Evolutionary conservation across 2,797 vertebrate species (phyloP), one percentile per base, ranked within the genome.

Genomic region (Pygocentrus nattereri): DNA sequence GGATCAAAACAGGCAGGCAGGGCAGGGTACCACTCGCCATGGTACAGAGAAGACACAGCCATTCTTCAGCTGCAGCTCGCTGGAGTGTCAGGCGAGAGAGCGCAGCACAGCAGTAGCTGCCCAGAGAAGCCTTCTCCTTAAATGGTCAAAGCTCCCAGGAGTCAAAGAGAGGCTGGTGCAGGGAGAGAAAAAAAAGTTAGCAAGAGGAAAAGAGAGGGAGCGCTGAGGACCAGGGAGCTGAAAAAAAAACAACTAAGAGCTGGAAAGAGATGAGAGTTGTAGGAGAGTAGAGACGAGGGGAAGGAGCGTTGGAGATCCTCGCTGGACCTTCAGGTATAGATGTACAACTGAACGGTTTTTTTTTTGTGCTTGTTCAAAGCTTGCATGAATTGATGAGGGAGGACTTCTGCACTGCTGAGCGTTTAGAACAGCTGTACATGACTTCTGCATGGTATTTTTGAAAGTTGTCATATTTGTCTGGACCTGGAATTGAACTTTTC

Each of bases 101-200:
- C 41, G 15, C 56, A 52, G 64, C 18, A 10, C 27, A 1, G 86
- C 89, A 90, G 84, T 88, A 91, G 93, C 92, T 91, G 93, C 92
- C 93, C 90, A 93, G 67, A 67, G 95, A 95, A 98, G 94, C 94
- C 94, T 97, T 99, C 96, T 97, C 98, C 98, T 99, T 99, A 99
- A 98, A 99, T 99, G 98, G 98, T 99, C 97, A 99, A 98, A 99
- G 97, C 96, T 99, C 97, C 97, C 96, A 95, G 95, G 96, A 98
- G 97, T 97, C 96, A 95, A 95, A 93, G 94, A 94, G 96, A 96
- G 96, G 97, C 95, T 96, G 96, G 92, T 93, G 94, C 92, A 93
- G 92, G 78, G 85, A 76, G 92, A 38, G 50, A 56, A 93, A 95
- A 93, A 93, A 95, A 94, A 94, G 89, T 94, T 95, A 96, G 92